Percentiles rank a stretch among this genome's conserved stretches.
These are phyloP conservation scores for Potorous gilbertii DNA, from an alignment of 2,797 vertebrate genomes.

Conservation along the genomic window DNA sequence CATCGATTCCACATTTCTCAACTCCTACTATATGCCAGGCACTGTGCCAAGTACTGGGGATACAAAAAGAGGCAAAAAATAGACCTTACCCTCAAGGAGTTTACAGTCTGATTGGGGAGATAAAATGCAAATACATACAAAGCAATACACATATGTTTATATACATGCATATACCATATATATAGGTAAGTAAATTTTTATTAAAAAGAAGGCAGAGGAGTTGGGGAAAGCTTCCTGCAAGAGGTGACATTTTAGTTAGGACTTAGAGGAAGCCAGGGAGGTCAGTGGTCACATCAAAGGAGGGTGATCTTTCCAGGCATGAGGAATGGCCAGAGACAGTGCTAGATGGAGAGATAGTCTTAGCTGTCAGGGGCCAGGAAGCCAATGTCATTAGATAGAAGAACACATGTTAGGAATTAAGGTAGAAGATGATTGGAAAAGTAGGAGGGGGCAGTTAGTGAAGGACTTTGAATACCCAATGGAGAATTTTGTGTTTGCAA, in stretches of 20 bases:
- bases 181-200: constrained; percentile 16
- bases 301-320: neutral
- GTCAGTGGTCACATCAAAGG: neutral
- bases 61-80: no score
- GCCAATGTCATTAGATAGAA: no score
- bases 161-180: neutral
- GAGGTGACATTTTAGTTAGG: neutral
- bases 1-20: no score
- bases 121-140: neutral
- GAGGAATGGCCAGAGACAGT: neutral
- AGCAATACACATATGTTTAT: neutral
- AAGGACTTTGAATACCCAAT: no score
- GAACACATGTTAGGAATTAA: no score
- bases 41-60: no score
- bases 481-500: no score
- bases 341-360: neutral
- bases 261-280: neutral
- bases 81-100: no score
- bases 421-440: no score
- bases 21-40: neutral
- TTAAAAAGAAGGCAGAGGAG: no score
- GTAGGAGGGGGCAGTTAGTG: no score
- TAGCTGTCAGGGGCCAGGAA: no score
- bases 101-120: neutral
- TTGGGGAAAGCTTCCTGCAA: neutral